Base-by-base conservation (phyloP, 2,888 invertebrate species). In the Meiosimyza decipiens region DNA sequence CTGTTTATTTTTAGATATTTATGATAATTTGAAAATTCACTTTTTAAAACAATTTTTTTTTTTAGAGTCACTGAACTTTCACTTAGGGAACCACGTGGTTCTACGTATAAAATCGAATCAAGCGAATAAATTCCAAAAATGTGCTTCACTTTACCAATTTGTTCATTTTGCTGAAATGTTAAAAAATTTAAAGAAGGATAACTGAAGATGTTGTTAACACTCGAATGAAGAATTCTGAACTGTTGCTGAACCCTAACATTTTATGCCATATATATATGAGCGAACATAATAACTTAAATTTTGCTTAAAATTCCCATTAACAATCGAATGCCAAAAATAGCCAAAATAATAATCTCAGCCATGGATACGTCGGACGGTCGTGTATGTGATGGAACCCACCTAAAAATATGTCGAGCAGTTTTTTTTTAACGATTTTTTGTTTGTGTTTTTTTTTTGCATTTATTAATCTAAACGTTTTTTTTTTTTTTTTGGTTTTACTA, bases 101-200 rank as follows among this genome's bases (percentile, higher is more conserved):
- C 28, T 4, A 28, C 28, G 28, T 40, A 40, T 40, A 9, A 9
- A 9, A 40, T 40, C 9, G 9, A 40, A 40, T 4, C 9, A 2
- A 7, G 40, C 9, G 6, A 2, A 40, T 40, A 40, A 40, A 28
- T 9, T 9, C 4, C 9, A 1, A 40, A 40, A 9, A 40, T 6
- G 1, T 33, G 11, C 6, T 59, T 59, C 28, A 16, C 6, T 62
- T 62, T 62, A 80, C 81, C 80, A 79, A 57, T 74, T 80, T 81
- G 1, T 12, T 33, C 67, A 67, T 72, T 54, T 57, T 51, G 16
- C 16, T 50, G 18, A 22, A 59, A 22, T 47, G 33, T 62, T 62
- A 33, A 40, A 28, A 22, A 28, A 28, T 28, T 28, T 3, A 28
- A 28, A 40, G 40, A 40, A 40, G 40, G 51, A 64, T 50, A 18